Evolutionary conservation across 2,888 invertebrate genomes (phyloP).

Genomic region (Tachina grossa): DNA sequence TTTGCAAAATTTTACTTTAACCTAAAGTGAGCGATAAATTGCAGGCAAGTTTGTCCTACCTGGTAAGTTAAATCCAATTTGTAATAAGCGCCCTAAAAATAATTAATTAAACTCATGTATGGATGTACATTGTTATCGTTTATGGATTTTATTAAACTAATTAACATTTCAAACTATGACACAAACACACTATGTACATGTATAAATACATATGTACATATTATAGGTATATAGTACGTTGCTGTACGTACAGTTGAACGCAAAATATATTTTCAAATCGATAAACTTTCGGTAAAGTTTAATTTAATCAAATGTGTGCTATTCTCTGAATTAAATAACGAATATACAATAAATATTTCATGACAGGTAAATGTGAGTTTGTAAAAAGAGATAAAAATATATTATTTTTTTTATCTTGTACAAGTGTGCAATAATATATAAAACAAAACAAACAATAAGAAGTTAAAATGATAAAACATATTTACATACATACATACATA

Average conservation of each 20-base stretch:
- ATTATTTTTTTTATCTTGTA: conserved; percentile 47
- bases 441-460: conserved; percentile 48
- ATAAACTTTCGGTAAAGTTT: conserved; percentile 56
- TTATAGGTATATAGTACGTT: background rate
- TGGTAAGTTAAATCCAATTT: too few relatives aligned
- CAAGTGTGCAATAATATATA: conserved; percentile 49
- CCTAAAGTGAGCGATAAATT: too few relatives aligned
- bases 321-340: conserved; percentile 55
- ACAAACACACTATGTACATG: background rate
- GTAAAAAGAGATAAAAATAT: conserved; percentile 27
- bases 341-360: conserved; percentile 22
- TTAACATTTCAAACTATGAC: conserved; percentile 29
- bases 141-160: conserved; percentile 18
- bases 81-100: too few relatives aligned
- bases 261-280: conserved; percentile 53
- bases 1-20: too few relatives aligned
- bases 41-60: too few relatives aligned
- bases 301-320: conserved; percentile 59
- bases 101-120: too few relatives aligned
- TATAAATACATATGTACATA: too few relatives aligned
- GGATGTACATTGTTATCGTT: background rate
- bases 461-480: conserved; percentile 38
- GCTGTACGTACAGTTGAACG: conserved; percentile 75
- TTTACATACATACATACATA: background rate
- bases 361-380: conserved; percentile 49